phyloP scores from a whole-genome alignment of 2,113 vertebrate species.

The Diphyllodes magnificus region DNA sequence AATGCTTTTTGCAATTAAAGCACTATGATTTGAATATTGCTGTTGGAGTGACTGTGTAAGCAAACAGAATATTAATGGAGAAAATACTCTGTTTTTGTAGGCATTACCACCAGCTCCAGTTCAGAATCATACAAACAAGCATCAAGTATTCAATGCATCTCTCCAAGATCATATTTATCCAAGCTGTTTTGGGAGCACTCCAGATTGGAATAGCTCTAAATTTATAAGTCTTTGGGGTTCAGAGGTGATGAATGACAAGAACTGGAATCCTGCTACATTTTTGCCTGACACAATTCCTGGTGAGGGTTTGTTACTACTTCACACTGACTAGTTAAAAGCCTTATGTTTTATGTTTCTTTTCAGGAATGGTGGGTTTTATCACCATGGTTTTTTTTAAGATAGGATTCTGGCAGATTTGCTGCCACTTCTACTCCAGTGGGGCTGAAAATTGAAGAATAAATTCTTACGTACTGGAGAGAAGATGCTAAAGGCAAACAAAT shows the following conservation, averaged over 20 bases:
- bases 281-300: constrained; percentile 91
- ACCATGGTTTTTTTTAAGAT: background rate
- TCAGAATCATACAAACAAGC: constrained; percentile 88
- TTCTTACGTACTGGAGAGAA: background rate
- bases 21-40: constrained; percentile 6
- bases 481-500: background rate
- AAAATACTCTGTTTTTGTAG: constrained; percentile 69
- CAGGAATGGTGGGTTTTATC: background rate
- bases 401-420: background rate
- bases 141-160: constrained; percentile 89
- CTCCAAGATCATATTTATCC: constrained; percentile 94
- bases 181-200: constrained; percentile 87
- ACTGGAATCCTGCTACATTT: constrained; percentile 91
- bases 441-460: background rate
- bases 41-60: constrained; percentile 12
- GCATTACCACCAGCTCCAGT: constrained; percentile 85
- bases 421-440: background rate
- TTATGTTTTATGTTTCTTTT: background rate
- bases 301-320: constrained; percentile 70
- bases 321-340: constrained; percentile 1
- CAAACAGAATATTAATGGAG: constrained; percentile 54
- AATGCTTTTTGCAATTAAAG: background rate
- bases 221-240: constrained; percentile 96
- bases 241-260: constrained; percentile 92
- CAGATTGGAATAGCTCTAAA: constrained; percentile 95